Percentiles rank a stretch among this genome's conserved stretches.
phyloP scores from a whole-genome alignment of 2,797 vertebrate genomes.

The Microctenopoma lineatum region DNA sequence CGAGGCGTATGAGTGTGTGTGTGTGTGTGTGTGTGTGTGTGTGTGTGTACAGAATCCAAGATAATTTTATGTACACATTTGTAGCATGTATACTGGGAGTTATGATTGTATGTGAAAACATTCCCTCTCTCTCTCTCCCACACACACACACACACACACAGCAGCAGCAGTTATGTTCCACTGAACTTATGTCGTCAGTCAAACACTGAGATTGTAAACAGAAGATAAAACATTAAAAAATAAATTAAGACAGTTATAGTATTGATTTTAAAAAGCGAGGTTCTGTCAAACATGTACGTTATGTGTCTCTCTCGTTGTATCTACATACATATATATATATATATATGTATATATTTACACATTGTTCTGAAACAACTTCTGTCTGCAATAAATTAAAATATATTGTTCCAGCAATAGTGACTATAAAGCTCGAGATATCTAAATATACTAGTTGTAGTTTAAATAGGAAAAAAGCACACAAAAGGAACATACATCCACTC shows the following conservation, averaged over 20 bases:
- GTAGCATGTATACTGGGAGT: background rate
- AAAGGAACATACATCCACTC: background rate
- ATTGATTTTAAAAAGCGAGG: background rate
- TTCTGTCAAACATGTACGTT: conserved; percentile 4
- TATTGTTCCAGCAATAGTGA: too few relatives aligned
- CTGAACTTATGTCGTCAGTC: conserved; percentile 5
- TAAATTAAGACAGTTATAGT: too few relatives aligned
- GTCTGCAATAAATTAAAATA: too few relatives aligned
- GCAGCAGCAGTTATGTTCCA: background rate
- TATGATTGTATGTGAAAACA: background rate
- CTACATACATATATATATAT: background rate
- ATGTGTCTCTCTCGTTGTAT: background rate
- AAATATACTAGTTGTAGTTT: background rate
- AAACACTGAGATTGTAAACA: conserved; percentile 28
- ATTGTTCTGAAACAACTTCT: too few relatives aligned
- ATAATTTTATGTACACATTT: background rate
- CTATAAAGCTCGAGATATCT: too few relatives aligned
- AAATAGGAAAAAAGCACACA: background rate
- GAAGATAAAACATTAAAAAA: conserved; percentile 23
- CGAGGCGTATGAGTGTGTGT: conserved; percentile 6
- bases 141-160: conserved; percentile 12
- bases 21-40: conserved; percentile 1
- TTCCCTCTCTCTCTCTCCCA: background rate
- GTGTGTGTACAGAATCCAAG: background rate
- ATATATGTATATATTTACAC: background rate